Evolutionary conservation across 2,797 vertebrate species (phyloP).

Genomic region (Cossypha niveicapilla): DNA sequence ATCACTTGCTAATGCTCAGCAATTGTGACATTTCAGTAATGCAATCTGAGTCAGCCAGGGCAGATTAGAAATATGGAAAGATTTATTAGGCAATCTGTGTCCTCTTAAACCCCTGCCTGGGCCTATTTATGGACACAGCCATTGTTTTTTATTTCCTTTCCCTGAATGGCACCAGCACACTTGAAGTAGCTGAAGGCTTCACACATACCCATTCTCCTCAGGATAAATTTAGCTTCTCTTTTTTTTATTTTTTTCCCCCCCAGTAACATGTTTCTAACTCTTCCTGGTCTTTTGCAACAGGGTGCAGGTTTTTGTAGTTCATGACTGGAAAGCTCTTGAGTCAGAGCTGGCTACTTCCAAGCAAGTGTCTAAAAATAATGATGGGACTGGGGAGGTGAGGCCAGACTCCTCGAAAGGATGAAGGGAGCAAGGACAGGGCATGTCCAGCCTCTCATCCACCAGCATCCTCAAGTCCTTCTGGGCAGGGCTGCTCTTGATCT

Average conservation of each 20-base stretch:
- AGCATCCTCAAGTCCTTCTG: background rate
- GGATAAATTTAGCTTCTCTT: background rate
- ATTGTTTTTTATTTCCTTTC: constrained; percentile 44
- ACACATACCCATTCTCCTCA: background rate
- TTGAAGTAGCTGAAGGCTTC: background rate
- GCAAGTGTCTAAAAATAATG: background rate
- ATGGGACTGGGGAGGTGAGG: background rate
- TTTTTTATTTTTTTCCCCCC: background rate
- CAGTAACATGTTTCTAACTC: background rate
- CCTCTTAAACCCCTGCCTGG: constrained; percentile 4
- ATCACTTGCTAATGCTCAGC: constrained; percentile 28
- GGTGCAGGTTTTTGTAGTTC: background rate
- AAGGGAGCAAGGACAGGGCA: background rate
- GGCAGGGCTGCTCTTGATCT: background rate
- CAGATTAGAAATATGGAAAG: constrained; percentile 21
- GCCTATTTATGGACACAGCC: constrained; percentile 4
- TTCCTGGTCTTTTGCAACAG: background rate
- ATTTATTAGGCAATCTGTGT: constrained; percentile 31
- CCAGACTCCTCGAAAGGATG: background rate
- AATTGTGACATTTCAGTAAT: constrained; percentile 43
- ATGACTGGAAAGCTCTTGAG: background rate
- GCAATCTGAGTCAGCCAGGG: background rate
- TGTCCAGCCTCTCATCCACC: background rate
- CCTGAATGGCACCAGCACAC: background rate
- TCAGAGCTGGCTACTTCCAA: background rate